Evolutionary conservation across 2,888 invertebrate species (phyloP).

Genomic region (Mycalesis mineus): DNA sequence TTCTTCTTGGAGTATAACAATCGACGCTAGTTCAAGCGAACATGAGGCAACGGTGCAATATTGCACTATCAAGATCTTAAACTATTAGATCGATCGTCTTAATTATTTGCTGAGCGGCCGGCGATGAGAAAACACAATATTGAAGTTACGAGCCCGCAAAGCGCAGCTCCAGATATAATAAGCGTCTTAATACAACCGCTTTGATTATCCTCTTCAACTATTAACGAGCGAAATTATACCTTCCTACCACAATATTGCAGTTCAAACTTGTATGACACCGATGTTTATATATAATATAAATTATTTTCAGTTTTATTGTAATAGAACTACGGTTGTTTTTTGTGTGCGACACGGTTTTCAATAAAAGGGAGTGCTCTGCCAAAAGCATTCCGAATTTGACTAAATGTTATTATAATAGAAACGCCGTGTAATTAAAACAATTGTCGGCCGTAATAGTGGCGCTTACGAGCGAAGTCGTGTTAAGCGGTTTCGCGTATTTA

Average conservation of each 20-base stretch:
- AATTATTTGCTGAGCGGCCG: slow-evolving; percentile 16
- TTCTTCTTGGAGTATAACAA: not conserved
- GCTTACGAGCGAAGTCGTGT: slow-evolving; percentile 16
- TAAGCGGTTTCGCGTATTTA: slow-evolving; percentile 9
- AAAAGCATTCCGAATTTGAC: slow-evolving; percentile 18
- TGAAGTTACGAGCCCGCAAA: slow-evolving; percentile 19
- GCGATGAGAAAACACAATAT: slow-evolving; percentile 18
- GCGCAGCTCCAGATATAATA: slow-evolving; percentile 21
- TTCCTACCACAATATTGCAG: not conserved
- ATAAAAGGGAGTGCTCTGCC: slow-evolving; percentile 9
- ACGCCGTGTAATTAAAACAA: slow-evolving; percentile 21
- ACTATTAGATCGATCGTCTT: slow-evolving; percentile 6
- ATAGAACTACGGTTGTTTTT: not conserved
- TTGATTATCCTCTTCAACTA: slow-evolving; percentile 15
- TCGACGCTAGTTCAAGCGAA: not conserved
- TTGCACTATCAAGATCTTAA: not conserved
- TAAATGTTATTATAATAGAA: slow-evolving; percentile 23
- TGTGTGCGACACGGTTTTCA: not conserved
- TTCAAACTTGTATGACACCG: not conserved
- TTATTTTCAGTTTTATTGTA: not conserved
- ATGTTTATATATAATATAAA: not conserved
- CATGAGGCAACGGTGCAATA: not conserved
- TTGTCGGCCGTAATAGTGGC: slow-evolving; percentile 18
- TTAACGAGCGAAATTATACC: not conserved
- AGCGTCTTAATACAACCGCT: slow-evolving; percentile 21